Base-by-base conservation (phyloP, 2,113 vertebrate genomes). In the Thamnophis sirtalis region DNA sequence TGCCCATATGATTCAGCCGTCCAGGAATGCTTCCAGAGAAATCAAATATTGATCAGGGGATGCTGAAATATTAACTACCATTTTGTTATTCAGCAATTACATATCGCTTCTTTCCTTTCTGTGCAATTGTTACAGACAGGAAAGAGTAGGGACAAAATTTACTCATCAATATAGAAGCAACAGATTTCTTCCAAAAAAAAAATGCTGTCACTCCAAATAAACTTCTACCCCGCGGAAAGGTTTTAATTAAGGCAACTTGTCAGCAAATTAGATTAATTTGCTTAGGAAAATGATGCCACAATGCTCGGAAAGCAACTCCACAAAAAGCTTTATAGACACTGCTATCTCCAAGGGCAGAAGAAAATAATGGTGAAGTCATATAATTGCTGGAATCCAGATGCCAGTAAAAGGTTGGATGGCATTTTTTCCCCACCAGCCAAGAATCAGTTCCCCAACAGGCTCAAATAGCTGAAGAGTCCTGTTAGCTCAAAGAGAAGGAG, bases 21-120 rank as follows among this genome's bases (percentile, higher is more conserved):
- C 56, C 92, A 87, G 88, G 50, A 90, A 43, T 19, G 8, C 54
- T 90, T 88, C 90, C 38, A 8, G 90, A 88, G 56, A 92, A 93
- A 93, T 80, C 73, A 80, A 80, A 9, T 87, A 54, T 13, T 92
- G 95, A 91, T 92, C 89, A 7, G 24, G 91, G 58, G 50, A 43
- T 95, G 91, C 60, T 93, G 55, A 86, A 53, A 88, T 84, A 86
- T 54, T 89, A 89, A 89, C 38, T 54, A 38, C 0, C 56, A 11
- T 28, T 86, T 43, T 91, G 10, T 22, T 89, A 48, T 15, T 84
- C 22, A 17, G 94, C 86, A 55, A 22, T 24, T 49, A 3, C 5
- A 13, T n/a, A 19, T 2, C 17, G 50, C 1, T 87, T 43, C 58
- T 26, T 86, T 90, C 88, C 51, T 93, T 73, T 53, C 26, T 1